Conservation (phyloP, 1,140 invertebrate genomes). For the Forficula auricularia region DNA sequence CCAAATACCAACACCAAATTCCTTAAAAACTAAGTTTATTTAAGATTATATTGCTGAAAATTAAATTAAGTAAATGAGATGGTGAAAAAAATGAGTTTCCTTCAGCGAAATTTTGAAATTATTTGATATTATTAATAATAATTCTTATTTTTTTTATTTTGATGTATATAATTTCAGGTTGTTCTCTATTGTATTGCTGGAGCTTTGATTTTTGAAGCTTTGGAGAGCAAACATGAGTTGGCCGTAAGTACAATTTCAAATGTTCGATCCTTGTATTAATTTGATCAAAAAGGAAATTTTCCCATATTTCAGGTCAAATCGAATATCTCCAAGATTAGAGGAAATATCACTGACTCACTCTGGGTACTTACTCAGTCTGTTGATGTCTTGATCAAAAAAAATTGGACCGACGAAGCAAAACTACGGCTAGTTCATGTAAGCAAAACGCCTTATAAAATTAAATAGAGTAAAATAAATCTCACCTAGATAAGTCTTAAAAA, state of each 20-base stretch:
- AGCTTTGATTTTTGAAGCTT: constrained; percentile 62
- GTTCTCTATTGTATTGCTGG: constrained; percentile 78
- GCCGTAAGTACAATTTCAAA: constrained; percentile 36
- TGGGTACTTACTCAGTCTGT: constrained; percentile 53
- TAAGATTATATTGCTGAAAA: no score
- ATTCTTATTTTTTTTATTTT: no score
- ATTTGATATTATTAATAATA: no score
- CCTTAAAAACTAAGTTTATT: no score
- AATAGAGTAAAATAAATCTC: no score
- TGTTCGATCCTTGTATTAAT: neutral
- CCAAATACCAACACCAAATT: no score
- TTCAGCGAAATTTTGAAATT: no score
- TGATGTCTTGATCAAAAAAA: constrained; percentile 43
- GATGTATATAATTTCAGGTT: constrained; percentile 24
- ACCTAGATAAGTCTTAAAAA: no score
- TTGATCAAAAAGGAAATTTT: constrained; percentile 2
- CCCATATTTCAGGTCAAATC: constrained; percentile 46
- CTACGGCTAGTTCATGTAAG: constrained; percentile 28
- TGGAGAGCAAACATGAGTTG: constrained; percentile 58
- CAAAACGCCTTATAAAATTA: no score
- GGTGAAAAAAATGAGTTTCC: no score
- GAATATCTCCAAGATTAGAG: constrained; percentile 51
- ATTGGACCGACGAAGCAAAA: constrained; percentile 48
- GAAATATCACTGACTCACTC: constrained; percentile 56
- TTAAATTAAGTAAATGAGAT: no score